Conservation (phyloP, 2,797 vertebrate species). For the Serranus cabrilla region DNA sequence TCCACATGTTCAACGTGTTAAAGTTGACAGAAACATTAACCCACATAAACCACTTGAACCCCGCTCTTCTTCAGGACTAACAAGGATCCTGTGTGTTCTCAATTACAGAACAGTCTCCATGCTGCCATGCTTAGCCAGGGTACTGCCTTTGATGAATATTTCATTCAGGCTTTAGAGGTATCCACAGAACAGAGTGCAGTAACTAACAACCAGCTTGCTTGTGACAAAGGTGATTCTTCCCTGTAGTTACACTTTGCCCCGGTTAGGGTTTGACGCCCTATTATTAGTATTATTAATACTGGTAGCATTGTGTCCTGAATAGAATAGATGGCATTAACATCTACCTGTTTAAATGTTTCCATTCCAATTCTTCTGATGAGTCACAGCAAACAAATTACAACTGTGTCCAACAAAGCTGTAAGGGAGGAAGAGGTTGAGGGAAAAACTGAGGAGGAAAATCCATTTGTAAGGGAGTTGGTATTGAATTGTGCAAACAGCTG, state of each 20-base stretch:
- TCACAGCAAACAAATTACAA: conserved; percentile 38
- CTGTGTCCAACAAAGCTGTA: conserved; percentile 37
- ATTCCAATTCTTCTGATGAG: conserved; percentile 22
- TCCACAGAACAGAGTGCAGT: conserved; percentile 11
- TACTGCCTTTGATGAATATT: conserved; percentile 50
- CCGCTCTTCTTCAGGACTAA: conserved; percentile 29
- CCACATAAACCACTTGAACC: neutral
- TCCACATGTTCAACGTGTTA: too few relatives aligned
- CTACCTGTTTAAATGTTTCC: conserved; percentile 13
- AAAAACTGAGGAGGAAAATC: conserved; percentile 54
- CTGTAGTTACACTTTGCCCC: neutral
- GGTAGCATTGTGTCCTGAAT: neutral
- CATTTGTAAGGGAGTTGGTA: conserved; percentile 55
- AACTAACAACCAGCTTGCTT: conserved; percentile 18
- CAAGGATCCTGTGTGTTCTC: conserved; percentile 13
- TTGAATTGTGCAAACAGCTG: conserved; percentile 75
- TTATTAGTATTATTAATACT: neutral
- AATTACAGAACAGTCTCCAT: conserved; percentile 21
- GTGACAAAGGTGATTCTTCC: conserved; percentile 1
- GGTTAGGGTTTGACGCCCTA: neutral
- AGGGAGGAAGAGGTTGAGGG: conserved; percentile 11
- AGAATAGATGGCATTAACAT: neutral
- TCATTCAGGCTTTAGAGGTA: conserved; percentile 31
- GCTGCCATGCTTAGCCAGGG: conserved; percentile 27
- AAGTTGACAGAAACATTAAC: too few relatives aligned